These are phyloP conservation scores for Rhabdornis inornatus DNA, from an alignment of 2,113 vertebrate genomes.

Conservation along the genomic window DNA sequence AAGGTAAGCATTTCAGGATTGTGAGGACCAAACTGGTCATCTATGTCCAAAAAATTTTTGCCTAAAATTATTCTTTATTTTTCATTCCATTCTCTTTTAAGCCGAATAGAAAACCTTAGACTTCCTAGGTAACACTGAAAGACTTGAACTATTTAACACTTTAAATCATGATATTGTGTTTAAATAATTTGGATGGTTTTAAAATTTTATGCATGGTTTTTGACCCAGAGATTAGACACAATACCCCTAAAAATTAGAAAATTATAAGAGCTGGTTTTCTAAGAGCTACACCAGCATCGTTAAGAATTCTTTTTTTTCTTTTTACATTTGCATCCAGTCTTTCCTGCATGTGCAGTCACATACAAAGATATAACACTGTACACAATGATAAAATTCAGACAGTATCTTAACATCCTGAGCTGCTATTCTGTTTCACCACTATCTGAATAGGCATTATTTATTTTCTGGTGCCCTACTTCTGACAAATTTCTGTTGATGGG, in stretches of 20 bases:
- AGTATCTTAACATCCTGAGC: neutral
- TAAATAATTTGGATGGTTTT: neutral
- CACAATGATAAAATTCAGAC: neutral
- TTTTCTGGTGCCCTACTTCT: neutral
- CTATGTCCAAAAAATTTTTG: neutral
- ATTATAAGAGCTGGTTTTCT: neutral
- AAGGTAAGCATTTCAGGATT: neutral
- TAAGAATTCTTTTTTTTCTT: neutral
- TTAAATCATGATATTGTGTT: neutral
- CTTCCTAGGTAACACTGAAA: neutral
- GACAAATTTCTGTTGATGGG: conserved; percentile 15
- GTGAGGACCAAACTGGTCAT: neutral
- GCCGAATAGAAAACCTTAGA: neutral
- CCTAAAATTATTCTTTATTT: neutral
- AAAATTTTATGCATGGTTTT: neutral
- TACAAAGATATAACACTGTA: neutral
- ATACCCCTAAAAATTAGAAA: neutral
- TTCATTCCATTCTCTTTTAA: neutral
- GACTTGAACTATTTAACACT: neutral
- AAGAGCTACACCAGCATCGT: neutral
- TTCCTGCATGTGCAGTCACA: neutral
- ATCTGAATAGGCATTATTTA: neutral
- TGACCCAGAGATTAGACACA: neutral
- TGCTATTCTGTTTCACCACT: neutral
- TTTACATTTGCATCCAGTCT: neutral